phyloP scores from a whole-genome alignment of 2,113 vertebrate species.

The Cygnus buccinator region DNA sequence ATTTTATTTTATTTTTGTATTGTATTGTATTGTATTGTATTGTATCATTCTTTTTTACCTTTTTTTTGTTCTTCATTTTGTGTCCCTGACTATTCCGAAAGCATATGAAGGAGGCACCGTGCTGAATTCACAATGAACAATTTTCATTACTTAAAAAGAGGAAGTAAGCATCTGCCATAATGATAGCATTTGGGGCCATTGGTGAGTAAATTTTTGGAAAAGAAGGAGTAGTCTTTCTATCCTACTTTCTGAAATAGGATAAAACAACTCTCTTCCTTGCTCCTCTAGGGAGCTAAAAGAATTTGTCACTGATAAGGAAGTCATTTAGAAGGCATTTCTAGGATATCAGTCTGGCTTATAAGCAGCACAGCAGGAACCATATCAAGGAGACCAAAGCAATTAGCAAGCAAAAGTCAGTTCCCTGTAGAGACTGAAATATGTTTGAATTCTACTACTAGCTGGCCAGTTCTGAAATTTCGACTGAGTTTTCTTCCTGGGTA shows the following conservation, averaged over 20 bases:
- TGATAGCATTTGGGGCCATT: background rate
- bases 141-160: background rate
- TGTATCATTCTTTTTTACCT: background rate
- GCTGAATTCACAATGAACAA: background rate
- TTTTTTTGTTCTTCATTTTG: background rate
- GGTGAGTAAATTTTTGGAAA: background rate
- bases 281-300: slow-evolving; percentile 58
- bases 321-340: slow-evolving; percentile 72
- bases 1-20: background rate
- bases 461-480: background rate
- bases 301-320: slow-evolving; percentile 66
- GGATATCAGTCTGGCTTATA: slow-evolving; percentile 68
- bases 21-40: no score
- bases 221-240: background rate
- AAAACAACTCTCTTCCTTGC: slow-evolving; percentile 40
- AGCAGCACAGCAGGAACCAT: slow-evolving; percentile 49
- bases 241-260: background rate
- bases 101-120: accelerated
- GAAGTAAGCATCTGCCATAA: background rate
- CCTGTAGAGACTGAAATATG: slow-evolving; percentile 19
- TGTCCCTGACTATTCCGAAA: background rate
- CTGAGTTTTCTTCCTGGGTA: background rate
- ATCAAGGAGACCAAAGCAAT: slow-evolving; percentile 70
- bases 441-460: slow-evolving; percentile 24
- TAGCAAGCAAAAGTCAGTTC: slow-evolving; percentile 58